Evolutionary conservation across 2,113 vertebrate species (phyloP).

Genomic region (Alces alces): DNA sequence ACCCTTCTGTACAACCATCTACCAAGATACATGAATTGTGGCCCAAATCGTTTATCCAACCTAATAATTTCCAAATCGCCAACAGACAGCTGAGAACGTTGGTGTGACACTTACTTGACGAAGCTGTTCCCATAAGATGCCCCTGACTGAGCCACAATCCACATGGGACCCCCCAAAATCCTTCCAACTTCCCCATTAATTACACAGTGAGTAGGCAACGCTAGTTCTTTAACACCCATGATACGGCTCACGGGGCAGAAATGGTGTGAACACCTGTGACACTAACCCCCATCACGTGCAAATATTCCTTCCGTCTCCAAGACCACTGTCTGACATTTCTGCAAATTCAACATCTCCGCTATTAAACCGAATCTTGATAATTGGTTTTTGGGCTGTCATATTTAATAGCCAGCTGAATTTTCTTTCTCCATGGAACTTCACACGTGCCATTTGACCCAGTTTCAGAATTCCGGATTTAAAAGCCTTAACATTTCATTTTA

Average conservation of each 20-base stretch:
- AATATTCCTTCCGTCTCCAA: not conserved
- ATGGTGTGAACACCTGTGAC: accelerated
- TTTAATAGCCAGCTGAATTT: not conserved
- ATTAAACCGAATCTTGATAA: accelerated
- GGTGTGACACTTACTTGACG: not conserved
- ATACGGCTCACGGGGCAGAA: accelerated
- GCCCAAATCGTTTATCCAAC: not conserved
- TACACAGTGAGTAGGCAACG: accelerated
- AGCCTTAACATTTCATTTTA: not conserved
- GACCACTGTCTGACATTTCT: accelerated
- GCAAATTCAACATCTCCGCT: accelerated
- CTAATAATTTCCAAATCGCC: not conserved
- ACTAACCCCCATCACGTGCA: accelerated
- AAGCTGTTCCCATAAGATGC: not conserved
- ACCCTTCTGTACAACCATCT: not conserved
- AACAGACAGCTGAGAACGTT: accelerated
- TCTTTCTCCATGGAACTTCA: not conserved
- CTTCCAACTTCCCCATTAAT: too few species aligned
- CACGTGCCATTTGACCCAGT: not conserved
- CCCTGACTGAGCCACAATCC: not conserved
- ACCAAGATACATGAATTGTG: accelerated
- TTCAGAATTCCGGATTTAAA: not conserved
- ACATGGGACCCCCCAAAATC: not conserved
- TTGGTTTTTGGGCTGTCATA: accelerated
- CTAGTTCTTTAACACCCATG: accelerated